Conservation (phyloP, 2,797 vertebrate species). For the Channa striata region DNA sequence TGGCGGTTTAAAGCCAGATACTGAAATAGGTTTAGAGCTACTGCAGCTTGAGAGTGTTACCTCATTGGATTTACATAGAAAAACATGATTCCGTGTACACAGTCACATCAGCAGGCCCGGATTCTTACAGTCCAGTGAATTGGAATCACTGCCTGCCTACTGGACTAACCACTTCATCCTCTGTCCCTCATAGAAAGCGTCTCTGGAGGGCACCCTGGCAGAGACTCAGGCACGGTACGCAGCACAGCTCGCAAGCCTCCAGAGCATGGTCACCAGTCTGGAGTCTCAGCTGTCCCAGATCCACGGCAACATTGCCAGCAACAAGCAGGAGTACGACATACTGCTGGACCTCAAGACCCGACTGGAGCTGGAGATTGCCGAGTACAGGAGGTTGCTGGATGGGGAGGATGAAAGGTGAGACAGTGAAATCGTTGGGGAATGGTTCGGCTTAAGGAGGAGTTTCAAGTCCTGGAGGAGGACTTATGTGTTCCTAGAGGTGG, state of each 20-base stretch:
- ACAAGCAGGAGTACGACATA: constrained; percentile 88
- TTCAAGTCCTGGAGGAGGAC: too few relatives aligned
- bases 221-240: constrained; percentile 77
- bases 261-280: constrained; percentile 85
- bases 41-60: too few relatives aligned
- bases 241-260: constrained; percentile 70
- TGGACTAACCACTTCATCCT: background rate
- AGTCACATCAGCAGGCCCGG: too few relatives aligned
- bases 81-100: too few relatives aligned
- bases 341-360: constrained; percentile 92
- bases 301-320: constrained; percentile 83
- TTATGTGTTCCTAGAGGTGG: too few relatives aligned
- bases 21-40: too few relatives aligned
- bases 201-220: constrained; percentile 76
- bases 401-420: constrained; percentile 81
- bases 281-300: constrained; percentile 89
- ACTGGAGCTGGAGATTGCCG: constrained; percentile 93
- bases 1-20: background rate
- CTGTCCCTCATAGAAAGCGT: constrained; percentile 72
- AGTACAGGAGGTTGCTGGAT: constrained; percentile 92
- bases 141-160: background rate
- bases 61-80: too few relatives aligned
- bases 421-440: background rate
- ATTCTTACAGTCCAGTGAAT: too few relatives aligned
- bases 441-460: too few relatives aligned